These are phyloP conservation scores for Aplysina aerophoba DNA, from an alignment of 37 sponge, comb jelly and placozoan species.

Conservation along the genomic window DNA sequence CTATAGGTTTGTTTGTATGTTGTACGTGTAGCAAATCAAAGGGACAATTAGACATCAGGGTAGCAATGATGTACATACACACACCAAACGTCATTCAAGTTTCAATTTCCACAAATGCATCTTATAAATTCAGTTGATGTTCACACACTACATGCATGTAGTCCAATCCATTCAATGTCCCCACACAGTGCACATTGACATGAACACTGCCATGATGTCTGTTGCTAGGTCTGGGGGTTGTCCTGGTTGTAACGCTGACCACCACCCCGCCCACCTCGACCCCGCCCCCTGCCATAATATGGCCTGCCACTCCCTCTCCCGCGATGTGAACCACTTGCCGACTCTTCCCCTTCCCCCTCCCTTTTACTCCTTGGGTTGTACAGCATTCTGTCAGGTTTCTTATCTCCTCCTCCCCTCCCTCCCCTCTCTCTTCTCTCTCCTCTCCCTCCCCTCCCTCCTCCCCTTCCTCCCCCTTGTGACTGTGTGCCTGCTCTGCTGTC, in stretches of 20 bases:
- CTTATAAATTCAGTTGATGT: too few relatives aligned
- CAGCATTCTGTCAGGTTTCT: conserved; percentile 34
- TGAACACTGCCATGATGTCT: neutral
- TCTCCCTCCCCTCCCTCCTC: neutral
- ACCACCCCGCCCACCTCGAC: neutral
- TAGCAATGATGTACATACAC: too few relatives aligned
- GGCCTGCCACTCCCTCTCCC: neutral
- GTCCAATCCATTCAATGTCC: too few relatives aligned
- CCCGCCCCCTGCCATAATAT: conserved; percentile 22
- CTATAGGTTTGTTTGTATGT: too few relatives aligned
- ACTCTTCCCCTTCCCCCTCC: neutral
- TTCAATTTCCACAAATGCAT: too few relatives aligned
- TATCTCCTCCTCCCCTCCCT: neutral
- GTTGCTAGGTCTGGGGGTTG: too few relatives aligned
- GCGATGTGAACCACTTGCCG: neutral
- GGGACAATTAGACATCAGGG: too few relatives aligned
- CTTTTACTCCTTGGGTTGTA: conserved; percentile 32
- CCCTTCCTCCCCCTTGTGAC: neutral
- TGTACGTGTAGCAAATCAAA: too few relatives aligned
- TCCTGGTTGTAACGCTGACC: conserved; percentile 11
- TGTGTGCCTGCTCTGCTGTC: neutral
- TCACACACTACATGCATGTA: too few relatives aligned
- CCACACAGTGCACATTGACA: neutral
- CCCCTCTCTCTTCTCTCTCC: neutral
- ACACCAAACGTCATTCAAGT: too few relatives aligned